Conservation (phyloP, 1,140 invertebrate genomes). For the Camponotus vicinus region DNA sequence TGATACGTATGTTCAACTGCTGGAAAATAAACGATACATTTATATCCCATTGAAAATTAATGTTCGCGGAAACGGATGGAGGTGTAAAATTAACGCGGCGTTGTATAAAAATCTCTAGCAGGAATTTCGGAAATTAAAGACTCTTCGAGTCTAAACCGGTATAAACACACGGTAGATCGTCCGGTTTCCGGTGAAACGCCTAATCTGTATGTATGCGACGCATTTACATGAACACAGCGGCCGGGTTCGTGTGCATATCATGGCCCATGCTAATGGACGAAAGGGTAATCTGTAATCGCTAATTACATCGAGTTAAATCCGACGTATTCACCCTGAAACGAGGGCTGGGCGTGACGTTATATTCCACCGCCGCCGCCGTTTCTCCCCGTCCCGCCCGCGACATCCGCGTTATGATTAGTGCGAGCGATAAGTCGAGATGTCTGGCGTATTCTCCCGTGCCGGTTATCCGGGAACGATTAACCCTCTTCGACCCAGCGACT, state of each 20-base stretch:
- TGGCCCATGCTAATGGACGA: conserved; percentile 75
- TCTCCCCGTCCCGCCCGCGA: background rate
- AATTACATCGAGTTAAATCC: conserved; percentile 80
- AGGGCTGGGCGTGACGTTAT: conserved; percentile 74
- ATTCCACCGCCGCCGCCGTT: conserved; percentile 19
- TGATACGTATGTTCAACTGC: background rate
- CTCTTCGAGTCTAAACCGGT: background rate
- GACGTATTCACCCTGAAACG: conserved; percentile 74
- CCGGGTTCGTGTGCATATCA: conserved; percentile 64
- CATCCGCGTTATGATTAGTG: conserved; percentile 75
- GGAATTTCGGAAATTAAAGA: conserved; percentile 28
- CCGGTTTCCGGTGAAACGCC: conserved; percentile 48
- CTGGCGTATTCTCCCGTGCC: conserved; percentile 73
- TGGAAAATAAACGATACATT: background rate
- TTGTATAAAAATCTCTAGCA: background rate
- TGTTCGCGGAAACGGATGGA: background rate
- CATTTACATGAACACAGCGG: conserved; percentile 61
- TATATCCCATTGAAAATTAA: background rate
- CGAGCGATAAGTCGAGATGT: conserved; percentile 76
- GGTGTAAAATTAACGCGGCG: background rate
- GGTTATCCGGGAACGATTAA: conserved; percentile 74
- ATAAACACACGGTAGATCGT: conserved; percentile 6
- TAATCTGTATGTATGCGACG: conserved; percentile 65
- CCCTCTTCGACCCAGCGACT: conserved; percentile 50
- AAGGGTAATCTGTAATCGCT: conserved; percentile 79